Base-by-base conservation (phyloP, 2,797 vertebrate species). In the Rhabdophis nuchalis region DNA sequence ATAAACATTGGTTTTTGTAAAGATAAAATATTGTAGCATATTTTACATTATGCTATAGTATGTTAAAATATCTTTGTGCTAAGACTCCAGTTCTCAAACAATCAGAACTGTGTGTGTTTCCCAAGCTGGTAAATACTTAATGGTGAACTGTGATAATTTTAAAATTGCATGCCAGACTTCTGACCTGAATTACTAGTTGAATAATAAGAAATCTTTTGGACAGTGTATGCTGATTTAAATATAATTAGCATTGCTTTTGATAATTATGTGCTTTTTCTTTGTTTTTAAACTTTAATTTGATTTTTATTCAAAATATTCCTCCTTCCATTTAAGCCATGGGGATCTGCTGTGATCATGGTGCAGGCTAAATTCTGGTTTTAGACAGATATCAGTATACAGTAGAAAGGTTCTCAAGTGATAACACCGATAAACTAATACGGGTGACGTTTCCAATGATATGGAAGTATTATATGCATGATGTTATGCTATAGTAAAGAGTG, bases 121-220 rank as follows among this genome's bases (percentile, higher is more conserved):
- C 86, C 20, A 46, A 91, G 88, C 77, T 93, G 90, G 68, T 1
- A 10, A 82, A 41, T 77, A 52, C n/a, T 64, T 91, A 87, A 77
- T 50, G 11, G 5, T 68, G 82, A 89, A 89, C 20, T 88, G 53
- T 92, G 89, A 88, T 91, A 77, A 92, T 52, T 85, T 72, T 93
- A 90, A 90, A 90, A 91, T 27, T 93, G 2, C 58, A 88, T 29
- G 3, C 90, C 87, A 92, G 89, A 27, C 53, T 90, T 93, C 5
- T 92, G 87, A 72, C 91, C 1, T 57, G 27, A 56, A 90, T 0
- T 50, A 90, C 14, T 68, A 46, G 27, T 87, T 14, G 89, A 3
- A 57, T 54, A 18, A 46, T 41, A 5, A 6, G 3, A 92, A n/a
- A 9, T 46, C 89, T 93, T 23, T 60, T 93, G 50, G 64, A 68